These are phyloP conservation scores for Tursiops truncatus DNA, from an alignment of 2,113 vertebrate species.

Conservation along the genomic window DNA sequence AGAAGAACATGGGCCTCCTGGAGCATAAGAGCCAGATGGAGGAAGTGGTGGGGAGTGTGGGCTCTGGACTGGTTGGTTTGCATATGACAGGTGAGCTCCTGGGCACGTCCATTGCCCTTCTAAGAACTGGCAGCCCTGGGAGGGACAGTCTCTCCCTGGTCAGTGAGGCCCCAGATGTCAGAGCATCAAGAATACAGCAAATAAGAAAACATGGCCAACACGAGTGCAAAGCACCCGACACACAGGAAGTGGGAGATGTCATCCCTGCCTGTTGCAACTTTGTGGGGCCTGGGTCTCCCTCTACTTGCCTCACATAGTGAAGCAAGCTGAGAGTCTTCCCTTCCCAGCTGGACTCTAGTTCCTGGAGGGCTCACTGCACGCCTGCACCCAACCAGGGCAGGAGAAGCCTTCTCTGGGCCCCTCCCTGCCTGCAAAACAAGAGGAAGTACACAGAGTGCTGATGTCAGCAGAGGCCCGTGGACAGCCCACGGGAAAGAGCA, in stretches of 20 bases:
- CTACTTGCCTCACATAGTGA: neutral
- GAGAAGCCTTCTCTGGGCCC: neutral
- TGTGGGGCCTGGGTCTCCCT: neutral
- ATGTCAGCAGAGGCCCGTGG: constrained; percentile 49
- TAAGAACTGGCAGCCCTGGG: neutral
- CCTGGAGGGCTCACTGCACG: neutral
- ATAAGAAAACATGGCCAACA: neutral
- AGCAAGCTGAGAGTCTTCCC: neutral
- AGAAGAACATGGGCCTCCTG: neutral
- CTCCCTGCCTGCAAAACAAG: neutral
- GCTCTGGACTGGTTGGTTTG: neutral
- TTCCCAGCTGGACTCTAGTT: neutral
- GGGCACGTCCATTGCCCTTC: neutral
- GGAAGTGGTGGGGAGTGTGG: neutral
- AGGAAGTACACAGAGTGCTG: neutral
- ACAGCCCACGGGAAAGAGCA: constrained; percentile 82
- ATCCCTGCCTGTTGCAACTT: neutral
- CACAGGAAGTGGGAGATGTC: neutral
- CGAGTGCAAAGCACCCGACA: neutral
- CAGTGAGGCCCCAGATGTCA: neutral
- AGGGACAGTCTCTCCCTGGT: neutral
- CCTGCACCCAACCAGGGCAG: neutral
- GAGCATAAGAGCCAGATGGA: neutral
- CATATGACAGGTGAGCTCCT: neutral
- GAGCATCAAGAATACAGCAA: neutral